phyloP scores from a whole-genome alignment of 2,113 vertebrate species.

The Motacilla alba region DNA sequence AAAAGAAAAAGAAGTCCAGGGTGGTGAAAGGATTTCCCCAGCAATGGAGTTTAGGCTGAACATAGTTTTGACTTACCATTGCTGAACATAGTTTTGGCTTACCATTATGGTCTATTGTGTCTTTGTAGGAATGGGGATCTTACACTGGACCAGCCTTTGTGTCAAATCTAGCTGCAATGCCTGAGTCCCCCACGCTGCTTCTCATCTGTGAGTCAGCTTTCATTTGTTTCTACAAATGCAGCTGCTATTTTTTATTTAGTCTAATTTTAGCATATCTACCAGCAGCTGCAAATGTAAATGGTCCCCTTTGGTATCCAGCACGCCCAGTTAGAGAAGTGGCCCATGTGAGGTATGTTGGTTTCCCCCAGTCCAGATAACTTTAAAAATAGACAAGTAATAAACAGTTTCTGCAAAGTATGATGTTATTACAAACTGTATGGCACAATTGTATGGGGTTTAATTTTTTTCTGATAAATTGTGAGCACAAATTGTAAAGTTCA shows the following conservation, averaged over 20 bases:
- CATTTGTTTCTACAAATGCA: slow-evolving; percentile 16
- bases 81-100: slow-evolving; percentile 52
- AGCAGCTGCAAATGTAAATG: slow-evolving; percentile 53
- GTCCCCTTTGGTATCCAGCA: background rate
- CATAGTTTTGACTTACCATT: background rate
- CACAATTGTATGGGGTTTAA: background rate
- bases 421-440: background rate
- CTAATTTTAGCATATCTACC: slow-evolving; percentile 47
- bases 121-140: background rate
- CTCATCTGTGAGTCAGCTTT: slow-evolving; percentile 19
- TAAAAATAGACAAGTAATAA: background rate
- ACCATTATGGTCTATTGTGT: slow-evolving; percentile 8
- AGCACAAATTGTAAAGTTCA: background rate
- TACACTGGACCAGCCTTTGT: slow-evolving; percentile 42
- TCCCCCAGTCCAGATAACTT: background rate
- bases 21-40: slow-evolving; percentile 47
- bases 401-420: background rate
- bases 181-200: background rate
- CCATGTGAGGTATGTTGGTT: background rate
- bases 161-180: slow-evolving; percentile 14
- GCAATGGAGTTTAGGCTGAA: background rate
- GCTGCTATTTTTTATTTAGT: slow-evolving; percentile 43
- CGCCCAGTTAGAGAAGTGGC: rapidly evolving
- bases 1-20: background rate
- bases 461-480: background rate